These are phyloP conservation scores for Perca schrenkii DNA, from an alignment of 2,113 vertebrate genomes.

Conservation along the genomic window DNA sequence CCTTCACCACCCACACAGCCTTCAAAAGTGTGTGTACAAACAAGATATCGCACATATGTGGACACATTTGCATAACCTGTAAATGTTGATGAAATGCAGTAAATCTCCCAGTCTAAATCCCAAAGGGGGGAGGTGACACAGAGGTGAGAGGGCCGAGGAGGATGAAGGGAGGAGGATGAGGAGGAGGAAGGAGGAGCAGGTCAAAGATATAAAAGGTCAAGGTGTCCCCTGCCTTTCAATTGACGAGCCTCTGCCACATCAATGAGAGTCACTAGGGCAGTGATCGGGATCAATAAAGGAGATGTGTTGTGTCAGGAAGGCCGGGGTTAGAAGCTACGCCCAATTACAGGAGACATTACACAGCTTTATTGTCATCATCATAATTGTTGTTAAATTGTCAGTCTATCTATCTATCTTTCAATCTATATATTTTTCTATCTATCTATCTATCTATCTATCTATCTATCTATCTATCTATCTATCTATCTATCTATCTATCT, in stretches of 20 bases:
- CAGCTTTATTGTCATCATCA: slow-evolving; percentile 24
- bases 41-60: neutral
- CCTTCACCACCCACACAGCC: slow-evolving; percentile 56
- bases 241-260: slow-evolving; percentile 58
- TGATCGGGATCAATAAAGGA: slow-evolving; percentile 71
- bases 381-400: slow-evolving; percentile 39
- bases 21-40: slow-evolving; percentile 50
- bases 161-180: slow-evolving; percentile 47
- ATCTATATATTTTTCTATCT: slow-evolving; percentile 29
- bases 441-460: slow-evolving; percentile 31
- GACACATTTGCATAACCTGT: neutral
- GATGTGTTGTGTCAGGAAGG: slow-evolving; percentile 43
- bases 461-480: slow-evolving; percentile 5
- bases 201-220: slow-evolving; percentile 81
- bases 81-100: slow-evolving; percentile 67
- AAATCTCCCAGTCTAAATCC: slow-evolving; percentile 46
- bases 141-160: slow-evolving; percentile 44
- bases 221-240: slow-evolving; percentile 78
- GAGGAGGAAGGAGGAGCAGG: slow-evolving; percentile 50
- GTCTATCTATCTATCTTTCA: slow-evolving; percentile 16
- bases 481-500: slow-evolving; percentile 25
- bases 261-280: slow-evolving; percentile 47
- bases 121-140: slow-evolving; percentile 51
- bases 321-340: slow-evolving; percentile 19
- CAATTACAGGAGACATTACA: slow-evolving; percentile 37